Percentiles rank a stretch among this genome's conserved stretches.
Evolutionary conservation across 1,140 invertebrate genomes (phyloP).

Genomic region (Acromyrmex heyeri): DNA sequence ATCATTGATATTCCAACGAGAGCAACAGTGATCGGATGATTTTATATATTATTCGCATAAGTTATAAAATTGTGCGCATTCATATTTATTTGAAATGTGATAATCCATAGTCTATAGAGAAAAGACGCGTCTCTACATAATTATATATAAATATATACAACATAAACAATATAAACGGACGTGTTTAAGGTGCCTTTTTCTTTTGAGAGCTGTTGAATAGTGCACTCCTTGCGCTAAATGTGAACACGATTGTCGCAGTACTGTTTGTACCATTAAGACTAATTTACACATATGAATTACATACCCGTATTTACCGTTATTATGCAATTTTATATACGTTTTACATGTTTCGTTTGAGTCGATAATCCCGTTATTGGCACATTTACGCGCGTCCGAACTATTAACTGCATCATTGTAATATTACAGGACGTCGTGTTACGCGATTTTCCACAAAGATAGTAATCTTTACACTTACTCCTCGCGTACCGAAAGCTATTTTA

Average conservation of each 20-base stretch:
- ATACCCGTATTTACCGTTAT: slow-evolving; percentile 5
- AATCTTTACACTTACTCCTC: slow-evolving; percentile 73
- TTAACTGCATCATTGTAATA: not conserved
- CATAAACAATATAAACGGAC: slow-evolving; percentile 30
- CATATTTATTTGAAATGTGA: slow-evolving; percentile 81
- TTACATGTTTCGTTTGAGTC: slow-evolving; percentile 24
- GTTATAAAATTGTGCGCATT: slow-evolving; percentile 61
- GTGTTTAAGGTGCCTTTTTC: slow-evolving; percentile 38
- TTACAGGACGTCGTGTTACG: slow-evolving; percentile 1
- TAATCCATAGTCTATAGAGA: slow-evolving; percentile 71
- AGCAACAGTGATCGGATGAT: not conserved
- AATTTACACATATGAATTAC: not conserved
- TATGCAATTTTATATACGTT: slow-evolving; percentile 30
- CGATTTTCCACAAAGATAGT: slow-evolving; percentile 68
- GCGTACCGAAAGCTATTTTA: slow-evolving; percentile 76
- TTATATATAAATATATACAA: slow-evolving; percentile 62
- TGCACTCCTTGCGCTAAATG: slow-evolving; percentile 16
- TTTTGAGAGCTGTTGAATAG: slow-evolving; percentile 6
- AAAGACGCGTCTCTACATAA: slow-evolving; percentile 15
- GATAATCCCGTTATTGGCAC: not conserved
- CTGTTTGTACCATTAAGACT: slow-evolving; percentile 1
- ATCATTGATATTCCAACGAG: not conserved
- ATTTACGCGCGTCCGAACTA: slow-evolving; percentile 14
- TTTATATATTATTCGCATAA: slow-evolving; percentile 58
- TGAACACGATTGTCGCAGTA: slow-evolving; percentile 2